Percentiles rank a stretch among this genome's conserved stretches.
These are phyloP conservation scores for Xerus rutilus DNA, from an alignment of 2,797 vertebrate species.

Conservation along the genomic window DNA sequence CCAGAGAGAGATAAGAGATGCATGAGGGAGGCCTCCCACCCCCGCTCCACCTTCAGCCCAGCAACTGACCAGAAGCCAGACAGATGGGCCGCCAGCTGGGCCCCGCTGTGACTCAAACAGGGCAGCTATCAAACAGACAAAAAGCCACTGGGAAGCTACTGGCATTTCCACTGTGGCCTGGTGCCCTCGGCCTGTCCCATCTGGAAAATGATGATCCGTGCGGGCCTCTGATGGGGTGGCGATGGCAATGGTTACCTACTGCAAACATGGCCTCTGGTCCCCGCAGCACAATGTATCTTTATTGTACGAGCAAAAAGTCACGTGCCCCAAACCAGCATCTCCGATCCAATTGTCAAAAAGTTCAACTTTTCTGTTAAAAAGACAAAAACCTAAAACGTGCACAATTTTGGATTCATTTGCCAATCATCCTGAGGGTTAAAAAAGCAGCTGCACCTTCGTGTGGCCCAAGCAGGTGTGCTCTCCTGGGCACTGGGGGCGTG, in stretches of 20 bases:
- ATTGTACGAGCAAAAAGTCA: conserved; percentile 89
- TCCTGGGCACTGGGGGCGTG: conserved; percentile 75
- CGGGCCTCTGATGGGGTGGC: conserved; percentile 56
- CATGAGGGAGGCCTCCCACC: background rate
- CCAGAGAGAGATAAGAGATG: background rate
- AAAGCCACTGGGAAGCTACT: background rate
- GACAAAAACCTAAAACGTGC: conserved; percentile 73
- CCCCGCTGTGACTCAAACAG: rapidly evolving
- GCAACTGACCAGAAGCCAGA: background rate
- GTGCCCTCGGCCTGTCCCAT: conserved; percentile 77
- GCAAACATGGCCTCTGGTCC: conserved; percentile 85
- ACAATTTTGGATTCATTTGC: conserved; percentile 81
- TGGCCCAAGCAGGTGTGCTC: conserved; percentile 66
- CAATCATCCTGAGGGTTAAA: conserved; percentile 78
- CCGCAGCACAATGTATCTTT: conserved; percentile 90
- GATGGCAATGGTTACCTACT: conserved; percentile 74
- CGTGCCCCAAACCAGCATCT: conserved; percentile 86
- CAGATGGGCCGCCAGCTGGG: background rate
- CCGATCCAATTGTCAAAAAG: conserved; percentile 73
- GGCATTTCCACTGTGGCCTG: conserved; percentile 66
- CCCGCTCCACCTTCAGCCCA: background rate
- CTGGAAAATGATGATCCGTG: conserved; percentile 66
- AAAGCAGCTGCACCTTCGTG: conserved; percentile 69
- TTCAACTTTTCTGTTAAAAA: conserved; percentile 78
- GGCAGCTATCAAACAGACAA: background rate